These are phyloP conservation scores for Apantesis nais DNA, from an alignment of 2,888 invertebrate genomes.

Conservation along the genomic window DNA sequence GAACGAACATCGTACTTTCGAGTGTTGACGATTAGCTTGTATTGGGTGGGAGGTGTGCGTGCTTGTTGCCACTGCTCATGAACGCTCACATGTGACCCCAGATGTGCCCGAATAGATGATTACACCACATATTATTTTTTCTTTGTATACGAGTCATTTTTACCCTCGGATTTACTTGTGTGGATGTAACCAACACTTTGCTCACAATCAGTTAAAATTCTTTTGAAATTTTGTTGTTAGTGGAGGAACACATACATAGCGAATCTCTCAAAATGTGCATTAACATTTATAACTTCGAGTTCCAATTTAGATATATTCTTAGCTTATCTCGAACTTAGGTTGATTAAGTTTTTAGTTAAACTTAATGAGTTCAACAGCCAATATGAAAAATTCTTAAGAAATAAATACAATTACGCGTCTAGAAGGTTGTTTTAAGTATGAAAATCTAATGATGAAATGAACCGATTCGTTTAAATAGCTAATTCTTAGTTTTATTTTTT, in stretches of 20 bases:
- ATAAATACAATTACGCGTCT: no score
- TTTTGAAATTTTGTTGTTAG: not conserved
- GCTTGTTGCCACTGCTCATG: conserved; percentile 17
- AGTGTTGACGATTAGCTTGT: conserved; percentile 18
- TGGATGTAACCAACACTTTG: conserved; percentile 37
- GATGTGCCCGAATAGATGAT: conserved; percentile 29
- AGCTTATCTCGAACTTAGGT: not conserved
- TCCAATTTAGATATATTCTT: not conserved
- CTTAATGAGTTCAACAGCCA: no score
- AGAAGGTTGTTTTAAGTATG: no score
- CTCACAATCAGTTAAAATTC: not conserved
- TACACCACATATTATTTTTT: conserved; percentile 32
- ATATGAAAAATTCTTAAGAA: no score
- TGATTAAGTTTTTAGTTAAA: not conserved
- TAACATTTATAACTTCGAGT: not conserved
- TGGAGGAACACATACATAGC: not conserved
- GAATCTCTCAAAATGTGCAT: not conserved
- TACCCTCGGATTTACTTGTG: not conserved
- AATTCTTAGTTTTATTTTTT: no score
- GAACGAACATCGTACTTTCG: conserved; percentile 13
- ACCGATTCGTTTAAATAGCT: no score
- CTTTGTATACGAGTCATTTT: conserved; percentile 33
- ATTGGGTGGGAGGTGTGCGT: no score
- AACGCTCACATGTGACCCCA: conserved; percentile 5
- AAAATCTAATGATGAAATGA: no score